These are phyloP conservation scores for Melinaea menophilus DNA, from an alignment of 2,888 invertebrate species.

Conservation along the genomic window DNA sequence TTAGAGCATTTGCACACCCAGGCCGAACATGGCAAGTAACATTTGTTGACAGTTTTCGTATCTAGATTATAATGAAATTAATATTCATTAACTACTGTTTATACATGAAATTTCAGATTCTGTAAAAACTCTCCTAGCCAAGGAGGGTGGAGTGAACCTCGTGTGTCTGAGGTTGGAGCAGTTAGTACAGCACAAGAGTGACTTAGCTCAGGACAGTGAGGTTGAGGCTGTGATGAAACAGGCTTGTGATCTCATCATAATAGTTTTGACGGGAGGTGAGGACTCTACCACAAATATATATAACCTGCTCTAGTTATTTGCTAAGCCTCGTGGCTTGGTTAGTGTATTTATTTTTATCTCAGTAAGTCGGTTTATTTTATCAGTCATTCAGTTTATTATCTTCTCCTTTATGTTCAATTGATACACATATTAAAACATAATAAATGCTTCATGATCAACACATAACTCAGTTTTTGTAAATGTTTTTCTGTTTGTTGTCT, in stretches of 20 bases:
- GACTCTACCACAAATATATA: no score
- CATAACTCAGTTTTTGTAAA: no score
- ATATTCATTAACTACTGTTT: slow-evolving; percentile 3
- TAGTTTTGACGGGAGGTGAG: slow-evolving; percentile 90
- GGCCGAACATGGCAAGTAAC: slow-evolving; percentile 82
- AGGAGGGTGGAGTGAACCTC: slow-evolving; percentile 85
- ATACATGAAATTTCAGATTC: slow-evolving; percentile 78
- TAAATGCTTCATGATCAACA: no score
- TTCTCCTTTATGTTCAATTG: no score
- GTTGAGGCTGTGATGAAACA: slow-evolving; percentile 83
- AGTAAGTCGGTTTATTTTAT: no score
- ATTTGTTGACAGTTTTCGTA: neutral
- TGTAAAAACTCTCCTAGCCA: slow-evolving; percentile 86
- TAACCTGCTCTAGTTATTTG: no score
- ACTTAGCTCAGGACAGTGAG: slow-evolving; percentile 62
- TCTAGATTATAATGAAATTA: slow-evolving; percentile 13
- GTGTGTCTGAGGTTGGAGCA: slow-evolving; percentile 85
- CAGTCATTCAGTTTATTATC: no score
- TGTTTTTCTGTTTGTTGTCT: no score
- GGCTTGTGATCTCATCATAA: slow-evolving; percentile 90
- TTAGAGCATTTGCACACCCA: slow-evolving; percentile 86
- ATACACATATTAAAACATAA: no score
- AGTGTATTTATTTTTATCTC: no score
- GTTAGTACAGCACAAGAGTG: slow-evolving; percentile 46
- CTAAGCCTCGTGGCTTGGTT: no score